Evolutionary conservation across 2,113 vertebrate species (phyloP).

Genomic region (Oreochromis spilurus): DNA sequence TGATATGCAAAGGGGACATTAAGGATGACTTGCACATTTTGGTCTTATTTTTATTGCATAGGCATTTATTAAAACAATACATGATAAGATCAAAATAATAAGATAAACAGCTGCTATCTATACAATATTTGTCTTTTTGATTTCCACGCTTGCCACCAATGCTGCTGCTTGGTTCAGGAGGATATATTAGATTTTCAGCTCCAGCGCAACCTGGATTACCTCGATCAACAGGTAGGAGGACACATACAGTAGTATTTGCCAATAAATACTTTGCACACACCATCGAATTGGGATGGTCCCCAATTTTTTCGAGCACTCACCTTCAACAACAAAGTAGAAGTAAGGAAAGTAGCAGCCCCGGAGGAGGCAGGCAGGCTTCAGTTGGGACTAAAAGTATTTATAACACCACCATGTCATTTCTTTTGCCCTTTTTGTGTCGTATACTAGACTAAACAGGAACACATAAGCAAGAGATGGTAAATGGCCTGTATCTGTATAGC

Average conservation of each 20-base stretch:
- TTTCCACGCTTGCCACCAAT: constrained; percentile 49
- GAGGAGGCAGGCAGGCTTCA: neutral
- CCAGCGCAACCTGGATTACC: constrained; percentile 97
- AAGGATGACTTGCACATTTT: neutral
- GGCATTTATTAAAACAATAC: neutral
- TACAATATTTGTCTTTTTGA: constrained; percentile 50
- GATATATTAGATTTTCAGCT: constrained; percentile 98
- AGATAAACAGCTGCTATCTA: neutral
- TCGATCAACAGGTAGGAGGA: constrained; percentile 94
- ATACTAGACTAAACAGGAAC: neutral
- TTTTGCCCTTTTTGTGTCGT: neutral
- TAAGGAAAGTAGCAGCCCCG: neutral
- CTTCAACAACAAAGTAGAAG: neutral
- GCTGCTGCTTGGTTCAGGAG: constrained; percentile 80
- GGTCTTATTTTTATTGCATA: neutral
- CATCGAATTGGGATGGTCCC: neutral
- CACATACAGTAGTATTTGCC: neutral
- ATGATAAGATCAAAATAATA: neutral
- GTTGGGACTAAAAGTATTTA: neutral
- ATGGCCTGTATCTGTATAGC: no score
- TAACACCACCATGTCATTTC: neutral
- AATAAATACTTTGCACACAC: neutral
- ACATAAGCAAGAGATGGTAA: neutral
- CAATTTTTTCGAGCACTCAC: neutral
- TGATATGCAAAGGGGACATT: neutral